Evolutionary conservation across 2,797 vertebrate species (phyloP).

Genomic region (Notamacropus eugenii): DNA sequence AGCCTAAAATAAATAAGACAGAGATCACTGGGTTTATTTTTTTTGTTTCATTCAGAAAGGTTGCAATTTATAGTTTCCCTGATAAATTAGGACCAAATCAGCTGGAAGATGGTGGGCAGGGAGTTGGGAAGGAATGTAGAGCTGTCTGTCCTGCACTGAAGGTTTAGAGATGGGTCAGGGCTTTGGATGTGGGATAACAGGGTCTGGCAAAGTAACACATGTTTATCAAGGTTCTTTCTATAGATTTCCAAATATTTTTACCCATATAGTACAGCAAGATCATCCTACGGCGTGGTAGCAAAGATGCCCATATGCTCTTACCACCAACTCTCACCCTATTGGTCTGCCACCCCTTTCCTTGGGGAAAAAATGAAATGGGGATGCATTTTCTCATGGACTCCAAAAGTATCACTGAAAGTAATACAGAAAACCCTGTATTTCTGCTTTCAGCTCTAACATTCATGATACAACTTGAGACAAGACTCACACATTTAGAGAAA

Average conservation of each 20-base stretch:
- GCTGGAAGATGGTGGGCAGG: conserved; percentile 64
- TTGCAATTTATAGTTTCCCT: conserved; percentile 80
- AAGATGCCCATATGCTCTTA: neutral
- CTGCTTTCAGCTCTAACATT: conserved; percentile 13
- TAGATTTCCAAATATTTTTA: neutral
- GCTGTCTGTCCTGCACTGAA: conserved; percentile 68
- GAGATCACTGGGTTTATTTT: conserved; percentile 80
- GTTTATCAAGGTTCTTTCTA: conserved; percentile 31
- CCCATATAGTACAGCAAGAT: neutral
- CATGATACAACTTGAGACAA: conserved; percentile 42
- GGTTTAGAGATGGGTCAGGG: conserved; percentile 64
- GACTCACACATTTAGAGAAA: conserved; percentile 9
- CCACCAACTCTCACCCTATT: neutral
- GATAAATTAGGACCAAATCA: conserved; percentile 82
- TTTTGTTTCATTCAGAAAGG: conserved; percentile 75
- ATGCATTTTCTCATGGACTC: neutral
- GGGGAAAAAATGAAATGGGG: neutral
- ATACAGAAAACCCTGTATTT: neutral
- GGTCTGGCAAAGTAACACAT: conserved; percentile 61
- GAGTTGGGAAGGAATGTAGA: conserved; percentile 61
- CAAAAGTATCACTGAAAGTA: conserved; percentile 1
- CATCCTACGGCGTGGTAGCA: neutral
- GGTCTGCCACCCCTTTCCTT: neutral
- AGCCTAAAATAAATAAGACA: conserved; percentile 81
- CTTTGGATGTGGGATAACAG: conserved; percentile 55